Base-by-base conservation (phyloP, 2,797 vertebrate genomes). In the Mormyrops boulengeri region DNA sequence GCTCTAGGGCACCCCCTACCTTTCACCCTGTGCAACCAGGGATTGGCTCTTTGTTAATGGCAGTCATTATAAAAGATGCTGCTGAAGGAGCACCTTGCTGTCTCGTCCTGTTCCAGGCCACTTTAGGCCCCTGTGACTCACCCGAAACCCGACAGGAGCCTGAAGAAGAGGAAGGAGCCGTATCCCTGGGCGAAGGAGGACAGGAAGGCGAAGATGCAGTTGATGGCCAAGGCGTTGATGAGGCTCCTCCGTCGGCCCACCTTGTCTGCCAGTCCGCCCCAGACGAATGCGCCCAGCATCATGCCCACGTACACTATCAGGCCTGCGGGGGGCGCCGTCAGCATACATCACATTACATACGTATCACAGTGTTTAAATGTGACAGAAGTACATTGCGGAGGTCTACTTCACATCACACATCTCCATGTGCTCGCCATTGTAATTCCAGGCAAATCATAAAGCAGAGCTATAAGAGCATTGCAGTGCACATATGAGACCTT, bases 141-240 rank as follows among this genome's bases (percentile, higher is more conserved):
- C 98, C 98, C 98, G 9, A 98, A 95, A 92, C 98, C 98, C 0
- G 98, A 99, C 93, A 99, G 96, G 93, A 99, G 97, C 91, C 98
- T 96, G 94, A 98, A 99, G 96, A 99, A 99, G 90, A 99, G 96
- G 92, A 99, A 99, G 94, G 97, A 97, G 55, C 98, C 97, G 0
- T 99, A 99, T 82, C 96, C 96, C 92, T 99, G 98, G 88, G 98
- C 97, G 0, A 99, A 99, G 26, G 98, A 99, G 12, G 98, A 99
- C 87, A 99, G 94, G 94, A 98, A 97, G 0, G 96, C 95, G 0
- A 98, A 98, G 93, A 96, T 92, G 90, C 97, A 97, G 55, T 99
- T 97, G 95, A 99, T 96, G 90, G 95, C 91, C 90, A 99, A 95
- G 0, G 97, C 97, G 90, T 97, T 94, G 62, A 97, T 95, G 93